phyloP scores from a whole-genome alignment of 1,140 invertebrate genomes.

The Hylaeus anthracinus region DNA sequence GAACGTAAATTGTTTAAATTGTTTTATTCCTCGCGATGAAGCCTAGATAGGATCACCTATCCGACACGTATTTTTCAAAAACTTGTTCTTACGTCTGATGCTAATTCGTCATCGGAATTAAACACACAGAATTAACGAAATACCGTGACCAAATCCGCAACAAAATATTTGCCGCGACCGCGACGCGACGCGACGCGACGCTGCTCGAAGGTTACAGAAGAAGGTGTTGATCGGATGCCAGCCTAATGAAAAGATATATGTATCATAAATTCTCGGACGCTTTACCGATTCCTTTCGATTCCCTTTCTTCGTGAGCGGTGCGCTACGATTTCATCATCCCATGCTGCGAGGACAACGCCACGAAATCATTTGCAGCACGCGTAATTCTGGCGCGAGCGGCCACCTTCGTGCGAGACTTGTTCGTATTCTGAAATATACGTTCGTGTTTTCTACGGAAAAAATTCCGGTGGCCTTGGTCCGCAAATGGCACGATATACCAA shows the following conservation, averaged over 20 bases:
- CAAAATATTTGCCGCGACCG: background rate
- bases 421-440: background rate
- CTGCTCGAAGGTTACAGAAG: background rate
- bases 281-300: slow-evolving; percentile 36
- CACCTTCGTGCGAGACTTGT: background rate
- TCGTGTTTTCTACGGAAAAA: background rate
- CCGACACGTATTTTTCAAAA: no score
- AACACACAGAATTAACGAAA: background rate
- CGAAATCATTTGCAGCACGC: slow-evolving; percentile 16
- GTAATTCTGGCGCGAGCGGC: background rate
- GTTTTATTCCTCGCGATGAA: no score
- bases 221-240: slow-evolving; percentile 15
- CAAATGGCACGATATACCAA: slow-evolving; percentile 17
- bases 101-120: background rate
- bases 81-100: no score
- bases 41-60: background rate
- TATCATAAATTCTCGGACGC: slow-evolving; percentile 29
- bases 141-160: background rate
- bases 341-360: background rate
- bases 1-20: no score
- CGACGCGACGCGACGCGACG: background rate
- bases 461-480: background rate
- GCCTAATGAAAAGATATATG: slow-evolving; percentile 47
- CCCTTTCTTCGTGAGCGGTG: slow-evolving; percentile 18
- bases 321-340: slow-evolving; percentile 18